phyloP scores from a whole-genome alignment of 2,797 vertebrate species.

The Sebastes taczanowskii region DNA sequence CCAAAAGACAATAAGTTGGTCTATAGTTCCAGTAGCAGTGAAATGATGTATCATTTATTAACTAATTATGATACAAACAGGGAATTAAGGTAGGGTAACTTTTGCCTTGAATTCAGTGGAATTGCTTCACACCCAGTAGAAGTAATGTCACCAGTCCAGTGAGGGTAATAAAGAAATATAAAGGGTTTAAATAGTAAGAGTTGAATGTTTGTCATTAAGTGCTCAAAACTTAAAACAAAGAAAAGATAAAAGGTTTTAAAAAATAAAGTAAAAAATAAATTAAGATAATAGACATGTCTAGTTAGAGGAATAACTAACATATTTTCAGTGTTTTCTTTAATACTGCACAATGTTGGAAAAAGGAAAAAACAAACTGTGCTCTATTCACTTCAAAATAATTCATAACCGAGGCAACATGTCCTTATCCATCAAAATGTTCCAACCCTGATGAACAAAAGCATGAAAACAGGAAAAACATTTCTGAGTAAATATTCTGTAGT shows the following conservation, averaged over 20 bases:
- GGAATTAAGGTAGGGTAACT: neutral
- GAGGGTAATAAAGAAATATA: too few species aligned
- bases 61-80: neutral
- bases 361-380: neutral
- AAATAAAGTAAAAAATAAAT: neutral
- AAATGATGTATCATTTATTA: constrained; percentile 6
- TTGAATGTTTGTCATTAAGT: neutral
- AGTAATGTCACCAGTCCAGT: too few species aligned
- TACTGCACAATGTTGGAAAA: neutral
- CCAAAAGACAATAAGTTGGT: neutral
- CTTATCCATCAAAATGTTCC: neutral
- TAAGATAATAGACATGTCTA: neutral
- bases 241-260: neutral
- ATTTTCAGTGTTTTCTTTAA: neutral
- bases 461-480: neutral
- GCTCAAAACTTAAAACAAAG: neutral
- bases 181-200: too few species aligned
- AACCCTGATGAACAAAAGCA: neutral
- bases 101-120: neutral
- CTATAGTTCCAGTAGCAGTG: neutral
- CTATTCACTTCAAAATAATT: neutral
- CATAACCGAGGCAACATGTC: neutral
- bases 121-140: neutral
- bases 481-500: neutral
- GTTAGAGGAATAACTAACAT: neutral